phyloP scores from a whole-genome alignment of 2,797 vertebrate species.

The Muscicapa comitata region DNA sequence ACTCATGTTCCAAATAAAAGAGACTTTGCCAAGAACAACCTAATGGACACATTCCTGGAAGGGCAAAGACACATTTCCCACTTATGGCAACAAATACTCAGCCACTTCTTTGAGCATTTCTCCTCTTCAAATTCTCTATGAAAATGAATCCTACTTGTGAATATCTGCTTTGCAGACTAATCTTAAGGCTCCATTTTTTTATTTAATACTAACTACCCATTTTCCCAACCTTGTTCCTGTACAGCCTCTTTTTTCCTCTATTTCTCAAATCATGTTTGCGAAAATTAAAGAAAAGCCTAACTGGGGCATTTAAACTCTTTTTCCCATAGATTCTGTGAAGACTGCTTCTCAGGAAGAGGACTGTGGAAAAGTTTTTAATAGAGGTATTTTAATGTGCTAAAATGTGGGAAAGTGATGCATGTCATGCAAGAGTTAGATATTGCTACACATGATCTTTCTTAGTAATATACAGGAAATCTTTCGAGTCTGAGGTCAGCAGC shows the following conservation, averaged over 20 bases:
- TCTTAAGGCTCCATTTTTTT: fast-evolving
- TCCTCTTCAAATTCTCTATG: neutral
- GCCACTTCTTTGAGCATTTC: fast-evolving
- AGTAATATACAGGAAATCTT: neutral
- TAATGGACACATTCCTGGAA: neutral
- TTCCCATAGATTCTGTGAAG: neutral
- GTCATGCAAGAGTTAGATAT: neutral
- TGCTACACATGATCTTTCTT: neutral
- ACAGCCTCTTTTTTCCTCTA: fast-evolving
- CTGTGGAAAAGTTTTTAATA: neutral
- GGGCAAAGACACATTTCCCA: neutral
- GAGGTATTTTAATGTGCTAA: conserved; percentile 28
- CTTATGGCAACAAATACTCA: neutral
- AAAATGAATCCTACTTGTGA: neutral
- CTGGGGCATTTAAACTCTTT: neutral
- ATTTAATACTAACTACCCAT: neutral
- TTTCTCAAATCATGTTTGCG: neutral
- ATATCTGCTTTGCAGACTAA: neutral
- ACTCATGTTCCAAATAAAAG: neutral
- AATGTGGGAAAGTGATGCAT: neutral
- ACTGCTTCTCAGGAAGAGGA: fast-evolving
- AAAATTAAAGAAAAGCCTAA: neutral
- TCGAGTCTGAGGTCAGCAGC: neutral
- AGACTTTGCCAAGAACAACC: neutral
- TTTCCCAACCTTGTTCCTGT: neutral